Evolutionary conservation across 2,113 vertebrate genomes (phyloP).

Genomic region (Tragulus kanchil): DNA sequence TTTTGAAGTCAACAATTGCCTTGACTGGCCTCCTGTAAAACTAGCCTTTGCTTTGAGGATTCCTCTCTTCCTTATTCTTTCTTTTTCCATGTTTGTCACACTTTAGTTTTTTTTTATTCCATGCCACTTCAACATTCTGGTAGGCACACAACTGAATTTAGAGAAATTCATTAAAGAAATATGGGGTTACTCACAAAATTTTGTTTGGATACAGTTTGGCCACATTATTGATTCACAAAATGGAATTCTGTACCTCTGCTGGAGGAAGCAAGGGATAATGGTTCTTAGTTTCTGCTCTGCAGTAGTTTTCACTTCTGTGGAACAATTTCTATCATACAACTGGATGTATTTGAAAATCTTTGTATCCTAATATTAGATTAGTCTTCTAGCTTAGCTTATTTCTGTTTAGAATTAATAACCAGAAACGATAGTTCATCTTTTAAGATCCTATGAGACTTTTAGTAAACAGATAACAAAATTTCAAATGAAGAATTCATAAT

Average conservation of each 20-base stretch:
- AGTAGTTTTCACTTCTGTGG: background rate
- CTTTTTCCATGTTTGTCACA: background rate
- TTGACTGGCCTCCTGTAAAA: background rate
- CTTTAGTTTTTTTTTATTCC: background rate
- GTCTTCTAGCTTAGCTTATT: background rate
- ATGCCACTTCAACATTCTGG: background rate
- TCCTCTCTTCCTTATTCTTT: background rate
- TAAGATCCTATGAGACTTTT: background rate
- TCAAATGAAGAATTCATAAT: background rate
- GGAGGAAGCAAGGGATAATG: background rate
- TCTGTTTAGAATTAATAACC: background rate
- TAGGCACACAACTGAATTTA: background rate
- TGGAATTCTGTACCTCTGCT: background rate
- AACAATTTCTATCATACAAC: background rate
- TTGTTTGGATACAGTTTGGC: background rate
- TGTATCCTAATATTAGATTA: background rate
- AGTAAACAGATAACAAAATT: background rate
- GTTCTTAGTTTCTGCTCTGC: background rate
- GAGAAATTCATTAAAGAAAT: background rate
- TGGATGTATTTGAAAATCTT: background rate
- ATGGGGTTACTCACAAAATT: background rate
- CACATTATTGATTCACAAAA: background rate
- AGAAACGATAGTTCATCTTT: background rate
- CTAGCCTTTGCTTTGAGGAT: background rate
- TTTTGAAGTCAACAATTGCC: background rate